Percentiles rank a stretch among this genome's conserved stretches.
phyloP scores from a whole-genome alignment of 2,888 invertebrate genomes.

The Brachyptera putata region DNA sequence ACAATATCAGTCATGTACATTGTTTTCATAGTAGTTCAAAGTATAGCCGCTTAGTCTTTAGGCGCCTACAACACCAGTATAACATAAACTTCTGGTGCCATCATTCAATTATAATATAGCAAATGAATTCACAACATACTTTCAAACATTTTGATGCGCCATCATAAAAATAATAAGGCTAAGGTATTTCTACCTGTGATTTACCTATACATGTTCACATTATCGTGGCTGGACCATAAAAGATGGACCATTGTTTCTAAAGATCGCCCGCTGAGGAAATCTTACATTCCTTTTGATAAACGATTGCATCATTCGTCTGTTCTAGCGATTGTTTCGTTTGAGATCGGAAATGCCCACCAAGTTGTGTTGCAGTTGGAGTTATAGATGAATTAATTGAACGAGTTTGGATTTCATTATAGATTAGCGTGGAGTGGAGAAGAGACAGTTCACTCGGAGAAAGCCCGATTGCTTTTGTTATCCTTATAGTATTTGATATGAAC shows the following conservation, averaged over 20 bases:
- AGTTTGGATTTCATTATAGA: no score
- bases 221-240: neutral
- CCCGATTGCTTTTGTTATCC: no score
- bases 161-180: slow-evolving; percentile 13
- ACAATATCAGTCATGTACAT: neutral
- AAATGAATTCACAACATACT: slow-evolving; percentile 4
- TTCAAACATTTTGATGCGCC: neutral
- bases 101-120: neutral
- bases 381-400: no score
- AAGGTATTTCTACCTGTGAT: slow-evolving; percentile 4
- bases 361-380: no score
- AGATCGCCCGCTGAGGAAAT: slow-evolving; percentile 4
- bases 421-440: no score
- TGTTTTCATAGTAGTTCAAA: slow-evolving; percentile 11
- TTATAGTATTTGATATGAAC: no score
- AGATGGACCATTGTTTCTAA: neutral
- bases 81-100: neutral
- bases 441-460: no score
- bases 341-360: no score
- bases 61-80: neutral
- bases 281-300: neutral
- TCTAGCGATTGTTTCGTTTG: no score
- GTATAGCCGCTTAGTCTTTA: neutral
- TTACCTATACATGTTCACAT: neutral
- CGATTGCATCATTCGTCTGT: no score